Evolutionary conservation across 2,797 vertebrate genomes (phyloP), one percentile per base, ranked within the genome.

Genomic region (Coluber constrictor): DNA sequence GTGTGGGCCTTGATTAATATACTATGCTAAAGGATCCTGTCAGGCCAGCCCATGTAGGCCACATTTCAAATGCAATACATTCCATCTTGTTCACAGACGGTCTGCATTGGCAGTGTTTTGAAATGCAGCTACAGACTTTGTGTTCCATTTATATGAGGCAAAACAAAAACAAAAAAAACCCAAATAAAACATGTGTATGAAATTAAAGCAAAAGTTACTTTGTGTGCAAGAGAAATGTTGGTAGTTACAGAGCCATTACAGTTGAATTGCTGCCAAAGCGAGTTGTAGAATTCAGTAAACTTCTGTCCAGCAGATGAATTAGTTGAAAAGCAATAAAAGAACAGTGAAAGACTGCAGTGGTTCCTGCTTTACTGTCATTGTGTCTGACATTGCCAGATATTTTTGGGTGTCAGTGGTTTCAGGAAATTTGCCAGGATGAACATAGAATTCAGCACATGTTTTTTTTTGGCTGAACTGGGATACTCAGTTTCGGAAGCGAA

Each of bases 251-350:
- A n/a, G 0, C 29, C 66, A 91, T 63, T 91, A 25, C 29, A 32
- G 0, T 20, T 55, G 79, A 0, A 2, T 57, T 88, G 87, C 79
- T 86, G 93, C 92, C 91, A 60, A 15, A 87, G 92, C n/a, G 92
- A 20, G 32, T 90, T 79, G 93, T 70, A 37, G 56, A 5, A 3
- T 90, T 90, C 88, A 91, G 54, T 32, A 43, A 86, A 92, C 63
- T 88, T 93, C 63, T n/a, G 79, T 87, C 87, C n/a, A 87, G 87
- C 55, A 32, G 92, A 93, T 56, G 93, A 87, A 2, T 60, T 18
- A 93, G n/a, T 56, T 56, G 88, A 87, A 90, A 92, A 20, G 63
- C 63, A 90, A 83, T 57, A 60, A 88, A 90, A 91, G 32, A 25
- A 27, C 20, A 18, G 57, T 0, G 0, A 5, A 83, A 63, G 61